Percentiles rank a stretch among this genome's conserved stretches.
phyloP scores from a whole-genome alignment of 2,888 invertebrate genomes.

The Cybosia mesomella region DNA sequence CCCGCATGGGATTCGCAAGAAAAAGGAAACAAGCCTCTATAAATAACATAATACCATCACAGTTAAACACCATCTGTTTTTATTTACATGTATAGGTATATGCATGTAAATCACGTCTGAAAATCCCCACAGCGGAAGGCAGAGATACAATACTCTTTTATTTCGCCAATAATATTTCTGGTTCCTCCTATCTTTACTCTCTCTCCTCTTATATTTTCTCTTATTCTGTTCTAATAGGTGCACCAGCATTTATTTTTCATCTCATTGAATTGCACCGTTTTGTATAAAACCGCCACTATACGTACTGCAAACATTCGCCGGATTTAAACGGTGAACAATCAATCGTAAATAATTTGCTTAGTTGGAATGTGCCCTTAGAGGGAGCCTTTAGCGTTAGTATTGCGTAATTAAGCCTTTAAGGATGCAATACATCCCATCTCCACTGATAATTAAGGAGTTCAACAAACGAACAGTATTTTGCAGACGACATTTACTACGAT shows the following conservation, averaged over 20 bases:
- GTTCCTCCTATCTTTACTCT: not conserved
- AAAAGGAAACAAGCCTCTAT: not conserved
- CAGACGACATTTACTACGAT: conserved; percentile 47
- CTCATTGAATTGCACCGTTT: not conserved
- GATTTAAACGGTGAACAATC: not conserved
- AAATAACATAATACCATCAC: too few species aligned
- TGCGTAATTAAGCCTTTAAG: conserved; percentile 68
- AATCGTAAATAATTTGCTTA: conserved; percentile 22
- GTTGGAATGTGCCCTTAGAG: conserved; percentile 36
- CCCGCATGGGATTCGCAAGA: not conserved
- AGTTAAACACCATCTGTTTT: too few species aligned
- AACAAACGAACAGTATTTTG: conserved; percentile 54
- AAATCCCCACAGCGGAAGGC: too few species aligned
- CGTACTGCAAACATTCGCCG: not conserved
- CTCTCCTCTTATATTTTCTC: too few species aligned
- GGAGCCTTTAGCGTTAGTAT: conserved; percentile 44
- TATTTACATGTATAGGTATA: too few species aligned
- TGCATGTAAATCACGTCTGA: too few species aligned
- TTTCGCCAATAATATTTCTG: too few species aligned
- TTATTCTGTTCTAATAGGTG: not conserved
- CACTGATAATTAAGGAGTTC: conserved; percentile 60
- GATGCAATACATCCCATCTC: conserved; percentile 60
- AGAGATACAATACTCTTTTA: too few species aligned
- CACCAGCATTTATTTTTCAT: not conserved
- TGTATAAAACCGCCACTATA: not conserved